These are phyloP conservation scores for Pardalotus punctatus DNA, from an alignment of 2,113 vertebrate genomes.

Conservation along the genomic window DNA sequence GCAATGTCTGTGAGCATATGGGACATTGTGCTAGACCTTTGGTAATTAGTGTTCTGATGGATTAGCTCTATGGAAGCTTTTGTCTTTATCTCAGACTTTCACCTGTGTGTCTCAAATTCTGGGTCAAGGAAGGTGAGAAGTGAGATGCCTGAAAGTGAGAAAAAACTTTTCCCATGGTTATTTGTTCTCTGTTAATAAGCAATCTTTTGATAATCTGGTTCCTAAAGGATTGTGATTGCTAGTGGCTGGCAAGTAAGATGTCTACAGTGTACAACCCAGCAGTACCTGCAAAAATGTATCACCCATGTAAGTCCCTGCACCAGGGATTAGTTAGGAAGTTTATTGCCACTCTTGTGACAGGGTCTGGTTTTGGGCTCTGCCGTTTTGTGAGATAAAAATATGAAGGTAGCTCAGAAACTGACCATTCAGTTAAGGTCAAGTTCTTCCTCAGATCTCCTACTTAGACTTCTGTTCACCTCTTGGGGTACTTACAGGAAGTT, in stretches of 20 bases:
- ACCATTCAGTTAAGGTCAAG: neutral
- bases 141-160: neutral
- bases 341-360: neutral
- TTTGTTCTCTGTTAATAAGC: neutral
- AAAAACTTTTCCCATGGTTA: neutral
- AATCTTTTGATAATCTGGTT: neutral
- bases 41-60: neutral
- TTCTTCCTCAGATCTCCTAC: neutral
- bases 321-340: neutral
- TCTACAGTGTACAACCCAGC: neutral
- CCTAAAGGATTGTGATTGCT: neutral
- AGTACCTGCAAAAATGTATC: neutral
- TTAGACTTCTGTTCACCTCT: neutral
- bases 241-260: neutral
- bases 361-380: neutral
- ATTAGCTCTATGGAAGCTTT: neutral
- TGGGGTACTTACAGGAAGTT: neutral
- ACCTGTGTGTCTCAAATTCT: neutral
- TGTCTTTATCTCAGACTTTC: neutral
- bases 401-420: neutral
- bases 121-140: neutral
- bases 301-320: neutral
- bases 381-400: neutral
- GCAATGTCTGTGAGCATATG: neutral
- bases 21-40: neutral